Evolutionary conservation across 2,888 invertebrate species (phyloP).

Genomic region (Diloba caeruleocephala): DNA sequence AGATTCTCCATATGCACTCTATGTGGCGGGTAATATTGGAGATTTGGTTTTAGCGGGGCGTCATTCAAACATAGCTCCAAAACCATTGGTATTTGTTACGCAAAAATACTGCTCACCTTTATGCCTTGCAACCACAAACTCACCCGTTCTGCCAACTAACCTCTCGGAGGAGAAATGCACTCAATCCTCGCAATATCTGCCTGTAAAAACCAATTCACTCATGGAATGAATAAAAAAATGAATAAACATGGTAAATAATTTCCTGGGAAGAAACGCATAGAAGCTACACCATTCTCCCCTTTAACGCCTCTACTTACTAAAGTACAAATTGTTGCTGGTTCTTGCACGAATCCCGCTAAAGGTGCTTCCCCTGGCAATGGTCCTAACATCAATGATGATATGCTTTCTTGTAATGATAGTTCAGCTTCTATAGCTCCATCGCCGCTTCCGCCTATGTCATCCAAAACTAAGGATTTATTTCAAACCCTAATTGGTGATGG

Average conservation of each 20-base stretch:
- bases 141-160: slow-evolving; percentile 4
- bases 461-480: slow-evolving; percentile 10
- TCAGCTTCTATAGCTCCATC: slow-evolving; percentile 5
- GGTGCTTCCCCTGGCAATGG: not conserved
- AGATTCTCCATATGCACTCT: too few species aligned
- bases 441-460: slow-evolving; percentile 12
- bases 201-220: not conserved
- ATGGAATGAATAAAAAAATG: not conserved
- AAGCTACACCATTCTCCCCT: slow-evolving; percentile 2
- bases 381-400: slow-evolving; percentile 5
- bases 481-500: slow-evolving; percentile 5
- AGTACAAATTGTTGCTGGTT: slow-evolving; percentile 3
- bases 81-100: slow-evolving; percentile 4
- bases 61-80: slow-evolving; percentile 6
- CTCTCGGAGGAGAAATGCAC: not conserved
- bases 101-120: slow-evolving; percentile 5
- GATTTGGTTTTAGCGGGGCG: slow-evolving; percentile 2
- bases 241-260: too few species aligned
- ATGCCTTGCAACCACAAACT: slow-evolving; percentile 2
- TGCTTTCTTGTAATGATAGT: slow-evolving; percentile 5
- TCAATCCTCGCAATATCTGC: not conserved
- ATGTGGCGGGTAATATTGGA: too few species aligned
- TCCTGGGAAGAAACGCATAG: not conserved
- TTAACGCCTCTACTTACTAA: slow-evolving; percentile 8
- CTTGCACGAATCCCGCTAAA: not conserved